Evolutionary conservation across 2,888 invertebrate genomes (phyloP).

Genomic region (Alviniconcha strummeri): DNA sequence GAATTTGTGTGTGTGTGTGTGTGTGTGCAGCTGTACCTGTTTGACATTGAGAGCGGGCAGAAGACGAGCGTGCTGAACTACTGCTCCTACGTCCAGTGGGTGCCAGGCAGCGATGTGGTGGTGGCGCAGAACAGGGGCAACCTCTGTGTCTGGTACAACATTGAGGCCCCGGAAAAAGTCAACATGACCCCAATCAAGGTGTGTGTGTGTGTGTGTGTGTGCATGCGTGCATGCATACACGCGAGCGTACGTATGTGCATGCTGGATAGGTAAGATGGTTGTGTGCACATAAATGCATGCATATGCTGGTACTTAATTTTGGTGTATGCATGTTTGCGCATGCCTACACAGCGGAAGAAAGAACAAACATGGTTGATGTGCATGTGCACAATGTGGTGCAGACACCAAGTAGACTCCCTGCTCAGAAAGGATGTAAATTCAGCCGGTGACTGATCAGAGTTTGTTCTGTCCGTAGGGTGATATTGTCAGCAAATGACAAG

Average conservation of each 20-base stretch:
- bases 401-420: too few relatives aligned
- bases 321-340: too few relatives aligned
- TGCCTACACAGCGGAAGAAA: too few relatives aligned
- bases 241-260: not conserved
- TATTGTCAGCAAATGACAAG: too few relatives aligned
- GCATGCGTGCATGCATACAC: too few relatives aligned
- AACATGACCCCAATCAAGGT: constrained; percentile 84
- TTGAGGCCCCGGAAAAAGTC: constrained; percentile 89
- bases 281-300: too few relatives aligned
- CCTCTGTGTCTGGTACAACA: constrained; percentile 96
- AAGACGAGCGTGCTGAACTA: constrained; percentile 76
- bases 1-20: not conserved
- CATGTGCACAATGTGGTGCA: too few relatives aligned
- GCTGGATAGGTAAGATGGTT: not conserved
- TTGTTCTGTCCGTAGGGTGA: too few relatives aligned
- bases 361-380: too few relatives aligned
- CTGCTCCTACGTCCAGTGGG: constrained; percentile 86
- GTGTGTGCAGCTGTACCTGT: constrained; percentile 75
- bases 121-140: constrained; percentile 94
- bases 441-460: too few relatives aligned
- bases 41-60: constrained; percentile 75
- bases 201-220: not conserved
- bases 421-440: too few relatives aligned
- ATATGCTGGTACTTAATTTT: too few relatives aligned
- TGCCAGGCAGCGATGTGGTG: constrained; percentile 95